Base-by-base conservation (phyloP, 2,797 vertebrate genomes). In the Ceryle rudis region DNA sequence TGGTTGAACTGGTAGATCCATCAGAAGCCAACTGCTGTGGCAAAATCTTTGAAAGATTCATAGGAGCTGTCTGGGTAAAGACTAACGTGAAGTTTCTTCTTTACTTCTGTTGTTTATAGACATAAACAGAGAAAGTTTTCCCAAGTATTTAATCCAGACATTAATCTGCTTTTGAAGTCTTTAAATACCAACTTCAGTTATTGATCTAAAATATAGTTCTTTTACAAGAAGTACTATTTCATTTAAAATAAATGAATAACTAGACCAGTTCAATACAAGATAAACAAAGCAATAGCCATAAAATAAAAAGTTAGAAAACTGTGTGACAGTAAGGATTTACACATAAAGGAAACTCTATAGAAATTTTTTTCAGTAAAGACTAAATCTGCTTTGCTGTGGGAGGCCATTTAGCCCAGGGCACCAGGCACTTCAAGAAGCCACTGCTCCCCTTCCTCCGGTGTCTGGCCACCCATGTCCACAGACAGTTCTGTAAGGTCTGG, bases 401-500 rank as follows among this genome's bases (percentile, higher is more conserved):
- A 83, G 3, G 5, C 1, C 14, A 6, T 47, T 67, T 72, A 80
- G 57, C 10, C 12, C n/a, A 42, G 20, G 5, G 5, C 5, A 21
- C 8, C 39, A 77, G 37, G 7, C 10, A 66, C 9, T 11, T 5
- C 4, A 22, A 25, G 42, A 69, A 5, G 20, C 3, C 70, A 11
- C 31, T 81, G 10, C 10, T 58, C 6, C 26, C 5, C 1, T 70
- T 62, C 23, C 6, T 31, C 10, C 3, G 2, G 4, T 1, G 2
- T 57, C 18, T 87, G 16, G 12, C 15, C 52, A 25, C 26, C 5
- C 41, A 5, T 16, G 16, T 1, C 6, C 14, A n/a, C 11, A 64
- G 26, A 29, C 67, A 41, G 6, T 29, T 55, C 25, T 29, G 11
- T 0, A 0, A 75, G 7, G 13, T 79, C 25, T 44, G 11, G 22